Conservation (phyloP, 1,140 invertebrate genomes). For the Pectinophora gossypiella region DNA sequence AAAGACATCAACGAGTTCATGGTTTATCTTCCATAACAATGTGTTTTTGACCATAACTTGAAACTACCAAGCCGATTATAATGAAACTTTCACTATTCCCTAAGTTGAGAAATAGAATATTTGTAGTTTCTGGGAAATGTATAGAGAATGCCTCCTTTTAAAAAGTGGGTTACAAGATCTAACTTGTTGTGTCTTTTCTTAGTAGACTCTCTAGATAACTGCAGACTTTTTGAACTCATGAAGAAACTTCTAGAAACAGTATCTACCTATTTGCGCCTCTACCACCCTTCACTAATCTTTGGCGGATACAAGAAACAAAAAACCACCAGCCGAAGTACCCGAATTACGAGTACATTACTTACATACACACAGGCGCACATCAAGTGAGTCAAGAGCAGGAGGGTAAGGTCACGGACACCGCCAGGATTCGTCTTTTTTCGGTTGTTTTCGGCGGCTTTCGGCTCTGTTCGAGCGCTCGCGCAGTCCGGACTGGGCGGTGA, state of each 20-base stretch:
- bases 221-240: too few species aligned
- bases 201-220: not conserved
- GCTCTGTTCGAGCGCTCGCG: constrained; percentile 34
- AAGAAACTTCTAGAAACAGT: too few species aligned
- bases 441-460: constrained; percentile 29
- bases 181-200: not conserved
- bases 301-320: constrained; percentile 34
- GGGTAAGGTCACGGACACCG: constrained; percentile 56
- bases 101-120: too few species aligned
- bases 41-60: too few species aligned
- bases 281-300: constrained; percentile 27
- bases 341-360: constrained; percentile 43
- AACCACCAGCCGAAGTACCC: constrained; percentile 40
- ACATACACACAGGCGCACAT: constrained; percentile 25
- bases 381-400: constrained; percentile 37
- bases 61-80: too few species aligned
- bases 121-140: too few species aligned
- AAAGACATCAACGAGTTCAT: too few species aligned
- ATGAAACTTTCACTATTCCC: too few species aligned
- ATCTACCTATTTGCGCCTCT: not conserved
- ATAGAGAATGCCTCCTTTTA: not conserved
- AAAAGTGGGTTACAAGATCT: not conserved
- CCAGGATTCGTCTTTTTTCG: constrained; percentile 31
- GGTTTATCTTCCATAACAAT: too few species aligned
- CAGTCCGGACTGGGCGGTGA: constrained; percentile 23